Evolutionary conservation across 2,797 vertebrate genomes (phyloP).

Genomic region (Hozukius guyotensis): DNA sequence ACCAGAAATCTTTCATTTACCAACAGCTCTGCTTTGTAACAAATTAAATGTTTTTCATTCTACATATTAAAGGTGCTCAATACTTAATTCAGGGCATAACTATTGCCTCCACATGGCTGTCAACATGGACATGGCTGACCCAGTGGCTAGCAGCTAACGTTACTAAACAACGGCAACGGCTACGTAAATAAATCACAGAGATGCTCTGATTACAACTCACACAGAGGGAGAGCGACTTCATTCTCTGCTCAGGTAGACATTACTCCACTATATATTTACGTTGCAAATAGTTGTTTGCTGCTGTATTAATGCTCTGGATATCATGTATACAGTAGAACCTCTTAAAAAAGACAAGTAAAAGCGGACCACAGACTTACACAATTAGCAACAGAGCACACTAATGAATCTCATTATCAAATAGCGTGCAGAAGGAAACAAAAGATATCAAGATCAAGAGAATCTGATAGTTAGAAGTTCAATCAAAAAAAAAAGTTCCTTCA

Average conservation of each 20-base stretch:
- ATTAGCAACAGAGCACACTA: background rate
- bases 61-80: background rate
- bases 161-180: background rate
- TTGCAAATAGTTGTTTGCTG: background rate
- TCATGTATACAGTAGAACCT: too few species aligned
- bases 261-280: background rate
- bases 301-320: background rate
- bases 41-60: background rate
- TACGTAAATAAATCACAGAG: background rate
- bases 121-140: background rate
- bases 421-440: background rate
- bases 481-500: background rate
- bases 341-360: background rate
- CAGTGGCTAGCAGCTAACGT: too few species aligned
- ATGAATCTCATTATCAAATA: background rate
- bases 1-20: background rate
- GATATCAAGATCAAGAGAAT: background rate
- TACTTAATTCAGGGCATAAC: background rate
- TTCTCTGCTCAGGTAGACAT: background rate
- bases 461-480: background rate
- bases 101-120: background rate
- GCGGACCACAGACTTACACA: background rate
- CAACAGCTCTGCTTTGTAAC: background rate
- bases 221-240: background rate
- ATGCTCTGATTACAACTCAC: background rate